Evolutionary conservation across 2,113 vertebrate genomes (phyloP), one percentile per base, ranked within the genome.

Genomic region (Mellivora capensis): DNA sequence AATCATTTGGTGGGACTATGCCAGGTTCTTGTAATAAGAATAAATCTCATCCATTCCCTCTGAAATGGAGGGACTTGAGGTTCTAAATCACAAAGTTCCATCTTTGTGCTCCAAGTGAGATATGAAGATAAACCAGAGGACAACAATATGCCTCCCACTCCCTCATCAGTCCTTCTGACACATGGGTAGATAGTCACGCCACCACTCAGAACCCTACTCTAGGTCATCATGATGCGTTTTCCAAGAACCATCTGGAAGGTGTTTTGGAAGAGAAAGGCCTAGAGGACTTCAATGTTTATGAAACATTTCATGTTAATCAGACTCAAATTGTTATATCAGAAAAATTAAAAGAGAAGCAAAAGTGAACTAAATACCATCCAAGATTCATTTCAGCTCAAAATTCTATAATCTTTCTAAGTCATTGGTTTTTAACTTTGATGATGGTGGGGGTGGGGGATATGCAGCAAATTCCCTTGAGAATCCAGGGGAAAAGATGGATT

Each of bases 311-410:
- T 54, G 39, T 44, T 91, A 89, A 86, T 80, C 18, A 84, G 59
- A 84, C 44, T 89, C 74, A 83, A 89, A 3, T 52, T 91, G 44
- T 90, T 72, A 47, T 21, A 69, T 79, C 39, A 87, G 83, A 82
- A 96, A 93, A 93, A 57, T 76, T 27, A n/a, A 80, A 72, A 79
- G 61, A 20, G 34, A 4, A 87, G 42, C 14, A 93, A 95, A 92
- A 94, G 15, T 27, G 29, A 89, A 80, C 64, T 87, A 88, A 96
- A 80, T 37, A 64, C 4, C 23, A 37, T n/a, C 7, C 82, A 91
- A 91, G 72, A 95, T 93, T 82, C 49, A 31, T 90, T 79, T 83
- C 37, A 94, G 76, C 23, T 61, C n/a, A 93, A 94, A 91, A 91
- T 44, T 39, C 59, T 87, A 9, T 37, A 12, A 64, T 80, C 3